Evolutionary conservation across 2,888 invertebrate genomes (phyloP).

Genomic region (Drosophila limbata): DNA sequence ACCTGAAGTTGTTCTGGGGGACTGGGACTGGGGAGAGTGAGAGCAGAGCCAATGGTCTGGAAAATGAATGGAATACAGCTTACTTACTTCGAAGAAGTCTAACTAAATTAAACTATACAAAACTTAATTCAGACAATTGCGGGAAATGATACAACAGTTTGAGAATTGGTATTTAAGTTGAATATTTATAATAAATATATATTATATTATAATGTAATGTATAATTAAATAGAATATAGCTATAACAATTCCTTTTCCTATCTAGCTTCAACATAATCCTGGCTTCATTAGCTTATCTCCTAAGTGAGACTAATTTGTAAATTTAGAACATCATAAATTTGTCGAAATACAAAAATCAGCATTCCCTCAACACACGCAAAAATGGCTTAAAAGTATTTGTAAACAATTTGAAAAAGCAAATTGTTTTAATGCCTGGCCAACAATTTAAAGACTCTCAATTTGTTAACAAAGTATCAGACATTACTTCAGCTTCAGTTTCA

Average conservation of each 20-base stretch:
- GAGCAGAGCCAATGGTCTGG: conserved; percentile 27
- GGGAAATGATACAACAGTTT: neutral
- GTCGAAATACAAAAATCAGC: neutral
- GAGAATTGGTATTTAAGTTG: no score
- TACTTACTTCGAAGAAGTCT: neutral
- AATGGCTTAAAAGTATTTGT: conserved; percentile 28
- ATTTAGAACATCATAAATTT: neutral
- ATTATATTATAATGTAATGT: no score
- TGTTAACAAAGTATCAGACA: conserved; percentile 5
- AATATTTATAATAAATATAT: no score
- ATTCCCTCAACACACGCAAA: conserved; percentile 9
- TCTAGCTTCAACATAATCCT: neutral
- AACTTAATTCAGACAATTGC: neutral
- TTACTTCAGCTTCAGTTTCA: neutral
- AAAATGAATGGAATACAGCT: conserved; percentile 23
- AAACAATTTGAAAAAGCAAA: conserved; percentile 40
- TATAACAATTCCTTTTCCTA: neutral
- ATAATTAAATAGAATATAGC: neutral
- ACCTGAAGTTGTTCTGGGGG: conserved; percentile 43
- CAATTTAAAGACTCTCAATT: conserved; percentile 24
- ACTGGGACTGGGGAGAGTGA: neutral
- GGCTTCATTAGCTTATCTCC: neutral
- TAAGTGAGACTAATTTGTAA: neutral
- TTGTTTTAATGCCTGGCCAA: conserved; percentile 5
- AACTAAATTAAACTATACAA: no score